Percentiles rank a stretch among this genome's conserved stretches.
Evolutionary conservation across 2,113 vertebrate genomes (phyloP).

Genomic region (Anoura caudifer): DNA sequence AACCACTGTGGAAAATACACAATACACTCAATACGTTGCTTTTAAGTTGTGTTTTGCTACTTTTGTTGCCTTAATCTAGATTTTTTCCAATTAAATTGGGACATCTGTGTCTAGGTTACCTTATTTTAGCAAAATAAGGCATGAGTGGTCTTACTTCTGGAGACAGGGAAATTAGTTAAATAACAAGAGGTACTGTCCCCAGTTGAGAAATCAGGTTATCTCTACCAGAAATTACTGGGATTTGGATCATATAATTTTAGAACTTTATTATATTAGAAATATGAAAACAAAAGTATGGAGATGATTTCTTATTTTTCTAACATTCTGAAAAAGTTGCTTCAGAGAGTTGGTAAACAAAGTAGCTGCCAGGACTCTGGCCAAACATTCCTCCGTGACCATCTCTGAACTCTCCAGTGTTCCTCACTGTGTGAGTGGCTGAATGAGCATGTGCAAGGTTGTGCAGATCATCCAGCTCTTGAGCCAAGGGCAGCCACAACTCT

Average conservation of each 20-base stretch:
- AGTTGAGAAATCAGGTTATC: neutral
- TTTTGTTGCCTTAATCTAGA: neutral
- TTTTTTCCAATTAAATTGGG: neutral
- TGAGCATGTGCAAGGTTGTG: neutral
- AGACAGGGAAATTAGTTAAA: neutral
- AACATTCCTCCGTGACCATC: neutral
- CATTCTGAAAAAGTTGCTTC: slow-evolving; percentile 22
- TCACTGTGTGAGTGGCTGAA: neutral
- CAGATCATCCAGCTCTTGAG: neutral
- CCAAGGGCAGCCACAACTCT: neutral
- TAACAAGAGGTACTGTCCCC: neutral
- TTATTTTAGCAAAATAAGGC: neutral
- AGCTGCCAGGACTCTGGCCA: neutral
- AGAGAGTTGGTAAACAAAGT: neutral
- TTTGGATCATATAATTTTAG: neutral
- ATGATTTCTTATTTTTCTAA: neutral
- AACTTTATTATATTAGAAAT: neutral
- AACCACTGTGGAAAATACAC: neutral
- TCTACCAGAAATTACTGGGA: neutral
- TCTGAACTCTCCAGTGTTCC: neutral
- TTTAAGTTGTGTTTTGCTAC: neutral
- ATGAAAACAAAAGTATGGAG: neutral
- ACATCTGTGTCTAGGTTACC: neutral
- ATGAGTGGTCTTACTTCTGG: neutral
- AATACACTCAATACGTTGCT: neutral